Evolutionary conservation across 2,797 vertebrate genomes (phyloP).

Genomic region (Lepilemur ruficaudatus): DNA sequence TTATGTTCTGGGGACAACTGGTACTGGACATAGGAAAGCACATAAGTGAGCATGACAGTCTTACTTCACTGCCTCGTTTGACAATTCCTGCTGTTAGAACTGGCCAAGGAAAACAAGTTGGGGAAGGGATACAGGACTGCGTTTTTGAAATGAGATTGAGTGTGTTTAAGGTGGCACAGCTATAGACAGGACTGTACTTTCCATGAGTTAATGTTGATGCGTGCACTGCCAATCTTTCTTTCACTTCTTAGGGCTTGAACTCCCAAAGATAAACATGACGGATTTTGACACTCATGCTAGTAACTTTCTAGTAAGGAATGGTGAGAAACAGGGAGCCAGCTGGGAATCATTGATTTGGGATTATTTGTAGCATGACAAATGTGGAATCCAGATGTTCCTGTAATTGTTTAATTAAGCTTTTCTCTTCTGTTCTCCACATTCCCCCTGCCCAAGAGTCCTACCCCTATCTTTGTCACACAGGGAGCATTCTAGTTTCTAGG

Average conservation of each 20-base stretch:
- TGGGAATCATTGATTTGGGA: background rate
- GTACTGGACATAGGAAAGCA: background rate
- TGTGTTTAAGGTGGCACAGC: background rate
- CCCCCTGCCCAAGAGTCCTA: fast-evolving
- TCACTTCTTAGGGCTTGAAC: background rate
- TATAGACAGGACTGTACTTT: background rate
- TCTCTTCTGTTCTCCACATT: background rate
- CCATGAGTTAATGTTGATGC: too few species aligned
- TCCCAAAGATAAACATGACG: background rate
- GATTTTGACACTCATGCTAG: fast-evolving
- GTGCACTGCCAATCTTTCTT: fast-evolving
- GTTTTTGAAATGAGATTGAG: background rate
- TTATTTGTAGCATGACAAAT: background rate
- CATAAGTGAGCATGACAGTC: background rate
- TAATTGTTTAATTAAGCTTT: background rate
- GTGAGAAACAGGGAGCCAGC: background rate
- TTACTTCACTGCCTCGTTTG: background rate
- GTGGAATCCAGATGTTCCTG: background rate
- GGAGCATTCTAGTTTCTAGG: background rate
- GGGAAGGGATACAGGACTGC: too few species aligned
- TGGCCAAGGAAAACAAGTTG: background rate
- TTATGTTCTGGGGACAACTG: background rate
- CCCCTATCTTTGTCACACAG: background rate
- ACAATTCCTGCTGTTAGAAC: fast-evolving
- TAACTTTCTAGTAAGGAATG: background rate